Evolutionary conservation across 2,113 vertebrate genomes (phyloP), one percentile per base, ranked within the genome.

Genomic region (Myrmecobius fasciatus): DNA sequence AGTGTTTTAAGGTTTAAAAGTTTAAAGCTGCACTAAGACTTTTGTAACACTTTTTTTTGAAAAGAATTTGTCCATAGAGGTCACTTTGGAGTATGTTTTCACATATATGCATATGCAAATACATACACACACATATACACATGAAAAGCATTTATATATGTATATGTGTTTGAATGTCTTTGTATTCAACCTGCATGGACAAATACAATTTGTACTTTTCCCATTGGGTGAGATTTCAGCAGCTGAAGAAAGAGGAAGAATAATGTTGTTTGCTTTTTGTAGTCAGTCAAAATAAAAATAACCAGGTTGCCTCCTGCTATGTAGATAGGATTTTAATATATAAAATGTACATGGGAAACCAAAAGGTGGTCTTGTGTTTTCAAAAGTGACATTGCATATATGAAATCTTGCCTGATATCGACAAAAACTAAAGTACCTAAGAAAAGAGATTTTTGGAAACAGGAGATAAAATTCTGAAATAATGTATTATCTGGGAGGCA

Each of bases 211-310:
- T 83, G n/a, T 43, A 43, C 17, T 43, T 83, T 83, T 43, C 36
- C n/a, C 67, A 83, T 43, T 43, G 67, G 67, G 43, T 24, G 67
- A 43, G 56, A 60, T 95, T 95, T 92, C 53, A 52, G n/a, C 36
- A 67, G 90, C 89, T 48, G 60, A 31, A 92, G n/a, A n/a, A 83
- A n/a, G n/a, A 83, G n/a, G 88, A 90, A 89, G 94, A 96, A 95
- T 96, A 92, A 67, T 31, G 46, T 20, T 75, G 36, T 43, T 83
- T 26, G 49, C 7, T 53, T 93, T 91, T 95, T 91, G 46, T 53
- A 91, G 91, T 95, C 93, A 92, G 95, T 48, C 96, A 67, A 95
- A 93, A 90, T 93, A 91, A 90, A 96, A 95, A 96, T 88, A 96
- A 95, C 47, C 83, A 6, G 49, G 92, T 54, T 91, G 43, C 46